Percentiles rank a stretch among this genome's conserved stretches.
phyloP scores from a whole-genome alignment of 2,113 vertebrate species.

The Apteryx mantelli region DNA sequence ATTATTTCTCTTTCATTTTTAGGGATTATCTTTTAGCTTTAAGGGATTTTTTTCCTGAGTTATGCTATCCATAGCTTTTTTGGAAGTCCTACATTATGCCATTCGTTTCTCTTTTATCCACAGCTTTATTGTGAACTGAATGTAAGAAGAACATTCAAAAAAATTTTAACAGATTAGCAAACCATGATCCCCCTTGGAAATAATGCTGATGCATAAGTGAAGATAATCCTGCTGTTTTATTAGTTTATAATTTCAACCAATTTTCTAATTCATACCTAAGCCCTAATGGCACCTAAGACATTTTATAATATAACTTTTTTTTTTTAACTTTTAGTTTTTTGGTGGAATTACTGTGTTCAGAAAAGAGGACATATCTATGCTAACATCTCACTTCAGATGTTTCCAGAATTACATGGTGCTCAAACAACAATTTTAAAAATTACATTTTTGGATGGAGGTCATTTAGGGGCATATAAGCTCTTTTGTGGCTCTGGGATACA shows the following conservation, averaged over 20 bases:
- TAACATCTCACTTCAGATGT: neutral
- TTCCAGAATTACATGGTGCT: neutral
- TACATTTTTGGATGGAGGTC: neutral
- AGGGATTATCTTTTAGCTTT: neutral
- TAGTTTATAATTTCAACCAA: neutral
- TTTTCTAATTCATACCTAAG: neutral
- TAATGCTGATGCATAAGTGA: neutral
- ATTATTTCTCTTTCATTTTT: neutral
- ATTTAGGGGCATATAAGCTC: neutral
- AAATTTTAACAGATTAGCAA: neutral
- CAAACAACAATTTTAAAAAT: neutral
- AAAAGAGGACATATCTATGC: neutral
- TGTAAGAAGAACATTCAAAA: neutral
- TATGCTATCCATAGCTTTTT: neutral
- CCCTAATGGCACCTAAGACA: neutral
- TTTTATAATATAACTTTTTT: neutral
- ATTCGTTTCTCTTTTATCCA: neutral
- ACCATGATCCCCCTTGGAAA: neutral
- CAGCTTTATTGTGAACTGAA: neutral
- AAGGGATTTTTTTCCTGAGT: neutral
- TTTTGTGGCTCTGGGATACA: neutral
- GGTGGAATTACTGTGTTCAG: neutral
- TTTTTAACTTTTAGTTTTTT: neutral
- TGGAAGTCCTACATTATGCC: neutral
- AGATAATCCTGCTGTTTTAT: neutral